Base-by-base conservation (phyloP, 2,113 vertebrate genomes). In the Rhipidura dahli region DNA sequence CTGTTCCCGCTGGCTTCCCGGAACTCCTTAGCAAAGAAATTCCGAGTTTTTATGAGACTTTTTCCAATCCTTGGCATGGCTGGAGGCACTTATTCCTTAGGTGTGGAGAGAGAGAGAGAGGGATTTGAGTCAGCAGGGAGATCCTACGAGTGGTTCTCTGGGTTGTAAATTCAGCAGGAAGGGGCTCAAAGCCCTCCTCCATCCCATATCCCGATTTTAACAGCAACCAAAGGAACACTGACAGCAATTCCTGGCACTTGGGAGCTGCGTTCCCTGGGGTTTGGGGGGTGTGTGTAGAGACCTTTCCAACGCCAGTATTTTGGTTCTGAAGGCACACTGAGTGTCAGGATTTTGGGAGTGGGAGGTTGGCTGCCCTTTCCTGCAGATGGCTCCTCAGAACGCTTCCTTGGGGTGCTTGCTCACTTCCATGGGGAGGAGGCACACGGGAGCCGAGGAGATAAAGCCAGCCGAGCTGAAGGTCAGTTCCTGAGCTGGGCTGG, bases 391-490 rank as follows among this genome's bases (percentile, higher is more conserved):
- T 96, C 71, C 64, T 83, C 78, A 54, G 78, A 72, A 77, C 78
- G 18, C 60, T 57, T 91, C 83, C 64, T 77, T 0, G 1, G 87
- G 56, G 45, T 51, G 13, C 60, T 93, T 66, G 26, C 64, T 93
- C 79, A 33, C 83, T 94, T 86, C 83, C 56, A 33, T 0, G 31
- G 76, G 85, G 59, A 93, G 75, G 90, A 91, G 80, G 72, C 21
- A 16, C 27, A 39, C 6, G 17, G 40, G 70, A 91, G 82, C 78
- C 33, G 27, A 45, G 10, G 45, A 94, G 93, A 54, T 81, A 53
- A 91, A 90, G 60, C 37, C 90, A 86, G 91, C 63, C 42, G 51
- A 91, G 82, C 90, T 92, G 93, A 96, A 96, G 93, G 95, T 92
- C 92, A 92, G 51, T 23, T 70, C 87, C 71, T 90, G 87, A 63